Evolutionary conservation across 2,113 vertebrate species (phyloP).

Genomic region (Erythrolamprus reginae): DNA sequence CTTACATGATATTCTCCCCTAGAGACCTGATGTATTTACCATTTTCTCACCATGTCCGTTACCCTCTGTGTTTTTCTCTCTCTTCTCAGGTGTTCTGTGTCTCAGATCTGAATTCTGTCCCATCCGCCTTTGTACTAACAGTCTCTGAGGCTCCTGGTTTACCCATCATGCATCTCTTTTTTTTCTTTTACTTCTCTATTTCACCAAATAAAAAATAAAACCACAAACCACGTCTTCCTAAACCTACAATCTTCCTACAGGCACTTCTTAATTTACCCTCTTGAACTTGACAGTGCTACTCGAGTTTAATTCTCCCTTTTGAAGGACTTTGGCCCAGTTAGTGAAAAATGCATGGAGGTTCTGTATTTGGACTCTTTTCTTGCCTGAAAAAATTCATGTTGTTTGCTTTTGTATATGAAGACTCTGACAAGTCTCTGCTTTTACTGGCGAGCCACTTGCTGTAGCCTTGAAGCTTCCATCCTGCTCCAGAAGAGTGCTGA

Average conservation of each 20-base stretch:
- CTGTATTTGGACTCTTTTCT: slow-evolving; percentile 62
- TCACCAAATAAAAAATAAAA: slow-evolving; percentile 63
- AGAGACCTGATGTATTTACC: slow-evolving; percentile 71
- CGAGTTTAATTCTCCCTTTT: slow-evolving; percentile 63
- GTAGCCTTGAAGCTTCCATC: slow-evolving; percentile 61
- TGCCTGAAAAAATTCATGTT: slow-evolving; percentile 62
- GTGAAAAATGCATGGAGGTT: slow-evolving; percentile 70
- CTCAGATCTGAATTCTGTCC: slow-evolving; percentile 79
- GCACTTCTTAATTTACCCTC: slow-evolving; percentile 66
- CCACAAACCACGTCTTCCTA: slow-evolving; percentile 58
- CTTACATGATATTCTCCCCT: slow-evolving; percentile 65
- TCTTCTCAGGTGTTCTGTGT: slow-evolving; percentile 94
- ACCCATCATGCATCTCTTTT: slow-evolving; percentile 73
- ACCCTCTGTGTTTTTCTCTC: slow-evolving; percentile 79
- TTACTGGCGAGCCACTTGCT: slow-evolving; percentile 66
- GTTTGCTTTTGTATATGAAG: slow-evolving; percentile 71
- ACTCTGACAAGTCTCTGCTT: slow-evolving; percentile 67
- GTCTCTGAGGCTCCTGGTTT: slow-evolving; percentile 78
- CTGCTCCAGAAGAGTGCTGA: slow-evolving; percentile 68
- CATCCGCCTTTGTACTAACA: slow-evolving; percentile 91
- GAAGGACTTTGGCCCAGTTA: slow-evolving; percentile 63
- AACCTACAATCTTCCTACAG: slow-evolving; percentile 75
- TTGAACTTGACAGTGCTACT: slow-evolving; percentile 65
- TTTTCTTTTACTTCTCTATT: slow-evolving; percentile 75
- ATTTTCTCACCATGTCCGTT: slow-evolving; percentile 78